Evolutionary conservation across 2,888 invertebrate species (phyloP), one percentile per base, ranked within the genome.

Genomic region (Eremobia ochroleuca): DNA sequence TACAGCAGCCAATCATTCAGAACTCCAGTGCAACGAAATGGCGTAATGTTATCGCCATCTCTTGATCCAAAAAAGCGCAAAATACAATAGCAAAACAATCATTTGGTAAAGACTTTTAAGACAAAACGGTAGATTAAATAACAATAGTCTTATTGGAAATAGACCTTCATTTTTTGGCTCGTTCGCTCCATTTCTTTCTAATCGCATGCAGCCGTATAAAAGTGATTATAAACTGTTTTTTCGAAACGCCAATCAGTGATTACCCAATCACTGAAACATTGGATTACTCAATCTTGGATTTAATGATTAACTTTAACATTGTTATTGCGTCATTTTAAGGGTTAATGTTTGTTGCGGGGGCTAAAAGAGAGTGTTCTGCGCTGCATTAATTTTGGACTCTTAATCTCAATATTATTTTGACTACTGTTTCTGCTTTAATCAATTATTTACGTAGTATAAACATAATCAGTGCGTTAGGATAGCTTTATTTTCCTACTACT

Each of bases 121-220:
- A 55, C 13, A 52, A 31, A 43, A 13, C 8, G n/a, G 8, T 62
- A 69, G 15, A 3, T 71, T 68, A 68, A 65, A 62, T 72, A 71
- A 75, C 59, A 46, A 82, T 52, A 15, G 37, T 62, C 85, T 72
- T 72, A 28, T 75, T 75, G 72, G 71, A 72, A 79, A 61, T 25
- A 67, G 40, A 55, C 4, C 55, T 62, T 40, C 0, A 40, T 68
- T 67, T 70, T 64, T 62, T 66, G 34, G 55, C 28, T 74, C 59
- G 37, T 43, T 37, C 85, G 82, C 82, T 83, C 85, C 82, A 76
- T 85, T 83, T 83, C 75, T 70, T 73, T 2, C 49, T 85, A 85
- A 85, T 83, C 69, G 75, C 85, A 72, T 72, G 31, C 55, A 71
- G 43, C 58, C 68, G 72, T 67, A 72, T 61, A 80, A 80, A 74